Conservation (phyloP, 2,113 vertebrate species). For the Dromaius novaehollandiae region DNA sequence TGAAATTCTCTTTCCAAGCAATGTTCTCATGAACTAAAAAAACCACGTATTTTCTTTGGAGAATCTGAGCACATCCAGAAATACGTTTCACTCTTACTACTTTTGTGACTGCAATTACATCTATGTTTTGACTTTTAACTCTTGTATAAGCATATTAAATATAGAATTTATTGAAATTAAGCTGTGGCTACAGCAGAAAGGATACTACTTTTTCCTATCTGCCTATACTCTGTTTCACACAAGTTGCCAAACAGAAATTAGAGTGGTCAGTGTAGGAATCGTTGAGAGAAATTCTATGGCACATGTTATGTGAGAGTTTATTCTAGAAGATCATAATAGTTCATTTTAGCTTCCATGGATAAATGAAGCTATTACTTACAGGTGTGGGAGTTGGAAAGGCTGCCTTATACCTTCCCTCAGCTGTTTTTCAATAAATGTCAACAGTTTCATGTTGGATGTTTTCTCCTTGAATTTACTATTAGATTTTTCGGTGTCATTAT, state of each 20-base stretch:
- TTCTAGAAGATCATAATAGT: background rate
- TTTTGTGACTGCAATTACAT: background rate
- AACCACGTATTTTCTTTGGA: background rate
- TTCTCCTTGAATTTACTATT: background rate
- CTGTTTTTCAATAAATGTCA: background rate
- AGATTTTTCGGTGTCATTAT: background rate
- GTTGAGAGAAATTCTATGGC: background rate
- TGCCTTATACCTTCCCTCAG: background rate
- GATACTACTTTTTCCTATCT: background rate
- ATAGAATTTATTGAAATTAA: background rate
- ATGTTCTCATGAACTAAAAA: background rate
- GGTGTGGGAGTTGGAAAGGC: background rate
- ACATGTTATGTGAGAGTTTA: background rate
- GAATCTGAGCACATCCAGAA: background rate
- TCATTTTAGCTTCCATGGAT: background rate
- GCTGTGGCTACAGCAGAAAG: background rate
- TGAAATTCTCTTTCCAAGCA: background rate
- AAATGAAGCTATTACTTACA: background rate
- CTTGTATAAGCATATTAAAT: background rate
- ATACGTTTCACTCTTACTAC: background rate
- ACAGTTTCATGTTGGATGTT: background rate
- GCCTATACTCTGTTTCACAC: background rate
- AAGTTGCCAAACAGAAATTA: background rate
- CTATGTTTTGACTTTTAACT: background rate
- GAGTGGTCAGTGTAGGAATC: background rate